These are phyloP conservation scores for Clanis bilineata DNA, from an alignment of 2,888 invertebrate genomes.

Conservation along the genomic window DNA sequence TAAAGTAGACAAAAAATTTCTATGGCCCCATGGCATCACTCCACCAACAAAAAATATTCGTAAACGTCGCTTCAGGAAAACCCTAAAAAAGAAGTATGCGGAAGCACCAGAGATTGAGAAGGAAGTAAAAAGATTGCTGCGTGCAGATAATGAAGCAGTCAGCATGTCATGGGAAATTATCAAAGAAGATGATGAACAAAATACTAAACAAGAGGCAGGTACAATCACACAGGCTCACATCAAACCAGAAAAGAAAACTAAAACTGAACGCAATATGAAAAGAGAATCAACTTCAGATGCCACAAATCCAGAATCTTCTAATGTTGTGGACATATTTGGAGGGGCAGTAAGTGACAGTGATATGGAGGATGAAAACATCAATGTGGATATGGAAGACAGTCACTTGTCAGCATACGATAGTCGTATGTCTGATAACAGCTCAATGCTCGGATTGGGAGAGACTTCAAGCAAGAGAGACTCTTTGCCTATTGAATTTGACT, in stretches of 20 bases:
- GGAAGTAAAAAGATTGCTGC: conserved; percentile 95
- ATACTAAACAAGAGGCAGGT: conserved; percentile 54
- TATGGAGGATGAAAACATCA: conserved; percentile 88
- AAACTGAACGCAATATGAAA: conserved; percentile 45
- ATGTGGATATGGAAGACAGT: conserved; percentile 91
- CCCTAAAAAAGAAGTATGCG: conserved; percentile 97
- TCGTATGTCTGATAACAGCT: conserved; percentile 84
- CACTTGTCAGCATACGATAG: conserved; percentile 88
- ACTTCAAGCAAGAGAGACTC: conserved; percentile 41
- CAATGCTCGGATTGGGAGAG: conserved; percentile 54
- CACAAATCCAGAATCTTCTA: conserved; percentile 50
- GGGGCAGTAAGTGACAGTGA: conserved; percentile 96
- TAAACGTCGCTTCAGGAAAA: conserved; percentile 95
- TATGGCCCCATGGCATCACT: conserved; percentile 97
- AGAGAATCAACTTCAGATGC: conserved; percentile 34
- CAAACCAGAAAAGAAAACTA: conserved; percentile 58
- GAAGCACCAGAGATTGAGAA: conserved; percentile 99
- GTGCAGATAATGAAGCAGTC: conserved; percentile 96
- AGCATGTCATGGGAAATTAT: conserved; percentile 94
- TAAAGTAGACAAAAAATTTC: conserved; percentile 93
- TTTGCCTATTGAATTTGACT: conserved; percentile 60
- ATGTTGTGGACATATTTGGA: conserved; percentile 91
- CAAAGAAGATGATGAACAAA: conserved; percentile 91
- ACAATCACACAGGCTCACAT: conserved; percentile 30
- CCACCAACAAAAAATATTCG: conserved; percentile 98